A percentile compares a stretch with the other conserved stretches of the same genome.
Evolutionary conservation across 1,140 invertebrate genomes (phyloP).

Genomic region (Melitaea cinxia): DNA sequence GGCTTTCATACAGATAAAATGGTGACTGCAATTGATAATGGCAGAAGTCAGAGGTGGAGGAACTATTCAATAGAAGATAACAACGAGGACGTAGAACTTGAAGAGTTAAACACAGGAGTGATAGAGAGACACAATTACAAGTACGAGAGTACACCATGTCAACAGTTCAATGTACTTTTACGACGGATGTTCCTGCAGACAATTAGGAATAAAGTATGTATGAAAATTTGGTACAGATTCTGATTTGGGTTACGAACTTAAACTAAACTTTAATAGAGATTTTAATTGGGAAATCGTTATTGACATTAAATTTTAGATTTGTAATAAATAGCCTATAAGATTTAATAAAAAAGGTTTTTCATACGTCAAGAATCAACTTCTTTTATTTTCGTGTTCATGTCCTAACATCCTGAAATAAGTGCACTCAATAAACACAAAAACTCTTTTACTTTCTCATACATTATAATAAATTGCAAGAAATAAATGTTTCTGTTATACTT

Average conservation of each 20-base stretch:
- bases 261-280: no score
- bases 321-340: no score
- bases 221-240: background rate
- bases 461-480: no score
- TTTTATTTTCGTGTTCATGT: no score
- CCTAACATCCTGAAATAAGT: no score
- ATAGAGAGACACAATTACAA: conserved; percentile 75
- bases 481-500: no score
- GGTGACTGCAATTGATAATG: conserved; percentile 84
- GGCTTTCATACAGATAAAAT: conserved; percentile 85
- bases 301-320: background rate
- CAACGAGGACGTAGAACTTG: conserved; percentile 55
- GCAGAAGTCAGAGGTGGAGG: conserved; percentile 80
- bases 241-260: no score
- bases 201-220: conserved; percentile 86
- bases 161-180: conserved; percentile 86
- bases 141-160: conserved; percentile 82
- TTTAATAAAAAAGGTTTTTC: no score
- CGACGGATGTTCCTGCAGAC: conserved; percentile 87
- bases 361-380: no score
- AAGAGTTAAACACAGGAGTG: conserved; percentile 54
- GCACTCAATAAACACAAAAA: no score
- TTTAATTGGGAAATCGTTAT: no score
- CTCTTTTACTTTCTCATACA: no score
- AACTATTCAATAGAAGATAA: conserved; percentile 43